Base-by-base conservation (phyloP, 2,888 invertebrate species). In the Troglohyphantes excavatus region DNA sequence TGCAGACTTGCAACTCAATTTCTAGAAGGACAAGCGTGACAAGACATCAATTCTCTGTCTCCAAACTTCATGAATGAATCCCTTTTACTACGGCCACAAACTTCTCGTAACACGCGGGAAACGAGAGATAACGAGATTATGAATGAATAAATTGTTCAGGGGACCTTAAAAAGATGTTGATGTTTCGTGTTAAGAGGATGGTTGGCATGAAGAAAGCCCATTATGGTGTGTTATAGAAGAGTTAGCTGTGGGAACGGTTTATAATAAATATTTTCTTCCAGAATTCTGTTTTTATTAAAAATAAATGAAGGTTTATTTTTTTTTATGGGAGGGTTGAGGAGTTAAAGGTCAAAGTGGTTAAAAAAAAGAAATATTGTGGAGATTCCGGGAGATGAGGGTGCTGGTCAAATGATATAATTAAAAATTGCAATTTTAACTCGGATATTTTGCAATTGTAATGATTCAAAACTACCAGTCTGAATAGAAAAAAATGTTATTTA, bases 121-220 rank as follows among this genome's bases (percentile, higher is more conserved):
- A 53, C 39, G 39, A n/a, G 11, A 73, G 26, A 46, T 73, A 26
- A 73, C 26, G 46, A 21, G 3, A 19, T 29, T 70, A 73, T 73
- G 73, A 73, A 73, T 73, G 73, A 46, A 43, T 46, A n/a, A 27
- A n/a, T 73, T 73, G 46, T 73, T 21, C 39, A 2, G 27, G 17
- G 73, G n/a, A 1, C n/a, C 53, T 1, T 17, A 53, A 53, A n/a
- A 53, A 39, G 39, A 5, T 46, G 46, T 73, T 73, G 43, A 46
- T 73, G 33, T 73, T 73, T 23, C 39, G 46, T 23, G 21, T 33
- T 19, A 29, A 11, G 70, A 19, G 70, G 27, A 17, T n/a, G 1
- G 23, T 19, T 3, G 65, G 23, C 6, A 65, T 13, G 65, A 65
- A 65, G 39, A 39, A 39, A 39, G 39, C 39, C 9, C 13, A 13